phyloP scores from a whole-genome alignment of 2,113 vertebrate genomes.

The Eptesicus fuscus region DNA sequence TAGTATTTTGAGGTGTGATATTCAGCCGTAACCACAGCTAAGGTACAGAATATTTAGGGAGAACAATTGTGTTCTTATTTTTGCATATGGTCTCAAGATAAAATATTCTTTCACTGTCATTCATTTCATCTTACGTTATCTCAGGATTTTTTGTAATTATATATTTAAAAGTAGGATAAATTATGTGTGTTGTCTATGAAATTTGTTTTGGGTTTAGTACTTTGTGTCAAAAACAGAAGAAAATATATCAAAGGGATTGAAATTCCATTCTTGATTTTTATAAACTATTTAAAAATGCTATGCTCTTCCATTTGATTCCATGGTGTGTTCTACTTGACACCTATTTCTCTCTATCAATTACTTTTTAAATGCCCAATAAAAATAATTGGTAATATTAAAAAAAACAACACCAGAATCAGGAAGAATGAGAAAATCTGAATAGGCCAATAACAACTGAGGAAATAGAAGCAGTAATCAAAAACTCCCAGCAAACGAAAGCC shows the following conservation, averaged over 20 bases:
- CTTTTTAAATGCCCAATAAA: not conserved
- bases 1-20: not conserved
- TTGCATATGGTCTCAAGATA: not conserved
- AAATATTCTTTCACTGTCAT: not conserved
- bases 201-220: not conserved
- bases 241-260: not conserved
- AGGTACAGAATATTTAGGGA: not conserved
- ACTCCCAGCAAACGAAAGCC: too few relatives aligned
- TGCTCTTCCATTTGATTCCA: not conserved
- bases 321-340: not conserved
- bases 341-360: not conserved
- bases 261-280: not conserved
- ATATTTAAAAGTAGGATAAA: not conserved
- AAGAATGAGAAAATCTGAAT: too few relatives aligned
- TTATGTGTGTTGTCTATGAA: not conserved
- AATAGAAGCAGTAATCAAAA: too few relatives aligned
- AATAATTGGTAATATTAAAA: not conserved
- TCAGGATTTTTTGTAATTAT: not conserved
- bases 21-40: not conserved
- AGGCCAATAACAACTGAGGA: too few relatives aligned
- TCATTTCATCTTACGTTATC: not conserved
- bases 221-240: not conserved
- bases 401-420: too few relatives aligned
- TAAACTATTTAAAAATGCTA: not conserved
- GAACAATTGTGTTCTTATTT: not conserved